Conservation (phyloP, 2,113 vertebrate species). For the Cercopithecus mona region DNA sequence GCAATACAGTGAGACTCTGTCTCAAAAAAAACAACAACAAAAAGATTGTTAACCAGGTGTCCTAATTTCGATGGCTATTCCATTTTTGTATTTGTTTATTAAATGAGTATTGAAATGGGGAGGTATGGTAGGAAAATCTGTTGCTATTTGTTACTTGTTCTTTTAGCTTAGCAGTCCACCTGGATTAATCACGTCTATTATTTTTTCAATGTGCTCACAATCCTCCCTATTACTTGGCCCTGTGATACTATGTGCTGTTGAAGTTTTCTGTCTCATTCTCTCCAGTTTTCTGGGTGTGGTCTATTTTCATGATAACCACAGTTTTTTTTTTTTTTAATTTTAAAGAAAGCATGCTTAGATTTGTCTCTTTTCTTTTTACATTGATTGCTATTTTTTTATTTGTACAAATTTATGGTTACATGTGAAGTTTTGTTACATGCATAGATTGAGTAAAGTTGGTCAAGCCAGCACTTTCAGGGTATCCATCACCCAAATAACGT, state of each 20-base stretch:
- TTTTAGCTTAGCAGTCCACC: background rate
- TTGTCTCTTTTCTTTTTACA: background rate
- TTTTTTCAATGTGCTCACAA: background rate
- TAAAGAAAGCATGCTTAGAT: background rate
- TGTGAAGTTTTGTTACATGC: background rate
- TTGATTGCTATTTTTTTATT: background rate
- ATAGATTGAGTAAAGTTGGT: background rate
- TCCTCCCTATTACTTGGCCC: too few relatives aligned
- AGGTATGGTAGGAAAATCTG: background rate
- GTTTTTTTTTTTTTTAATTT: too few relatives aligned
- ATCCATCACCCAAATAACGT: background rate
- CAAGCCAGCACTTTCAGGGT: background rate
- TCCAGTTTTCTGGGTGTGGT: fast-evolving
- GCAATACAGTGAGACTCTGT: too few relatives aligned
- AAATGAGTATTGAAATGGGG: background rate
- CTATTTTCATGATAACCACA: background rate
- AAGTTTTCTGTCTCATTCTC: background rate
- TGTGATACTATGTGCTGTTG: fast-evolving
- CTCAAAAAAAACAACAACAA: too few relatives aligned
- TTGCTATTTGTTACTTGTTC: background rate
- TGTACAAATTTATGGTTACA: background rate
- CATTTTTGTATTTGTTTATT: background rate
- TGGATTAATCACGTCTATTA: background rate
- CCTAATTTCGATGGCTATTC: background rate
- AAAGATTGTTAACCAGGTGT: background rate